Percentiles rank a stretch among this genome's conserved stretches.
phyloP scores from a whole-genome alignment of 2,888 invertebrate species.

The Agonopterix heracliana region DNA sequence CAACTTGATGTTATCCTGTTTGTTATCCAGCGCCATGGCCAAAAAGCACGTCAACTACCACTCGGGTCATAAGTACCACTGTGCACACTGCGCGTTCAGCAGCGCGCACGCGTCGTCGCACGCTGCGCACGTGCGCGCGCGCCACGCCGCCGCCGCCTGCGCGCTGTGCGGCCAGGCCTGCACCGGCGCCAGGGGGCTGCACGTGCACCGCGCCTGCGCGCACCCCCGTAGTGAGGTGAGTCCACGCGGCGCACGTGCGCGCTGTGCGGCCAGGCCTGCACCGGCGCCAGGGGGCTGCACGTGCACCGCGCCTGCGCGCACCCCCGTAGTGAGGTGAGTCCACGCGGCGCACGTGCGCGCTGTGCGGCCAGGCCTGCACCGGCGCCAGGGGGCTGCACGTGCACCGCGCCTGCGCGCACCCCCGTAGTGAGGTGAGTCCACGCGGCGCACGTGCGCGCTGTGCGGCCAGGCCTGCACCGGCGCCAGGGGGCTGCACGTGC shows the following conservation, averaged over 20 bases:
- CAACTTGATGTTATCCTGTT: not conserved
- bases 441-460: too few species aligned
- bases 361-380: too few species aligned
- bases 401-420: too few species aligned
- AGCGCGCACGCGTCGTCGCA: constrained; percentile 21
- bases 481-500: too few species aligned
- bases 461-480: too few species aligned
- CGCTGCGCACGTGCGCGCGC: constrained; percentile 17
- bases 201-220: not conserved
- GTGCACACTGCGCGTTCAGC: constrained; percentile 19
- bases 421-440: too few species aligned
- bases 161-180: constrained; percentile 11
- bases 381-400: too few species aligned
- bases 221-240: not conserved
- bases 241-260: constrained; percentile 1
- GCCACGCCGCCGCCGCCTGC: constrained; percentile 7
- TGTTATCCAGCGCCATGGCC: constrained; percentile 18
- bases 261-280: too few species aligned
- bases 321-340: too few species aligned
- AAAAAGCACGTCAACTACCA: constrained; percentile 26
- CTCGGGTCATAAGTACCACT: constrained; percentile 23
- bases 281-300: too few species aligned
- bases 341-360: too few species aligned
- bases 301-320: too few species aligned
- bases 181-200: constrained; percentile 4